Conservation (phyloP, 92 coral and sea anemone species). For the Bergia sp. region DNA sequence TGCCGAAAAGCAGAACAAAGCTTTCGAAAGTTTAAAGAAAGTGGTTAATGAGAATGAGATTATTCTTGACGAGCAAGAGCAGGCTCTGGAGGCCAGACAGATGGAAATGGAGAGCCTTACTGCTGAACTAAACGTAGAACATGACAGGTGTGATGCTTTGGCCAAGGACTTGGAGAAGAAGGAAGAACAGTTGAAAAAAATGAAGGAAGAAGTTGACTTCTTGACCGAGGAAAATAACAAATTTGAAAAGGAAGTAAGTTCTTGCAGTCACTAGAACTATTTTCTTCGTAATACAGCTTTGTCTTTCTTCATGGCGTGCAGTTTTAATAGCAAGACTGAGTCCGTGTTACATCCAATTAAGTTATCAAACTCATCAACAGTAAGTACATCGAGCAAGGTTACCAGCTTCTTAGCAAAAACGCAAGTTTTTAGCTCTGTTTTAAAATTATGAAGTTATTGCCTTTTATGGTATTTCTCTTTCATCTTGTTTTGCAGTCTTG, state of each 20-base stretch:
- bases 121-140: constrained; percentile 48
- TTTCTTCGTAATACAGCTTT: too few species aligned
- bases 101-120: constrained; percentile 64
- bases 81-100: constrained; percentile 70
- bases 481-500: too few species aligned
- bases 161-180: constrained; percentile 45
- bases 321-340: too few species aligned
- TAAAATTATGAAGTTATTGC: too few species aligned
- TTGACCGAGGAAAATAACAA: constrained; percentile 48
- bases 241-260: constrained; percentile 51
- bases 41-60: constrained; percentile 63
- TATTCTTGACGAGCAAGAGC: constrained; percentile 63
- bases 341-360: too few species aligned
- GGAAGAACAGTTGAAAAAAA: constrained; percentile 49
- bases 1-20: constrained; percentile 56
- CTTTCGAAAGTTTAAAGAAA: constrained; percentile 41
- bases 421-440: too few species aligned
- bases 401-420: too few species aligned
- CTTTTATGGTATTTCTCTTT: too few species aligned
- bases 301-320: not conserved
- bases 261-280: not conserved
- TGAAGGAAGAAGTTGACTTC: constrained; percentile 59
- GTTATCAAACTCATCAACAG: too few species aligned
- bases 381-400: too few species aligned
- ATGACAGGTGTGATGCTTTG: constrained; percentile 35